A percentile compares a stretch with the other conserved stretches of the same genome.
Evolutionary conservation across 2,113 vertebrate species (phyloP).

Genomic region (Ceyx margarethae): DNA sequence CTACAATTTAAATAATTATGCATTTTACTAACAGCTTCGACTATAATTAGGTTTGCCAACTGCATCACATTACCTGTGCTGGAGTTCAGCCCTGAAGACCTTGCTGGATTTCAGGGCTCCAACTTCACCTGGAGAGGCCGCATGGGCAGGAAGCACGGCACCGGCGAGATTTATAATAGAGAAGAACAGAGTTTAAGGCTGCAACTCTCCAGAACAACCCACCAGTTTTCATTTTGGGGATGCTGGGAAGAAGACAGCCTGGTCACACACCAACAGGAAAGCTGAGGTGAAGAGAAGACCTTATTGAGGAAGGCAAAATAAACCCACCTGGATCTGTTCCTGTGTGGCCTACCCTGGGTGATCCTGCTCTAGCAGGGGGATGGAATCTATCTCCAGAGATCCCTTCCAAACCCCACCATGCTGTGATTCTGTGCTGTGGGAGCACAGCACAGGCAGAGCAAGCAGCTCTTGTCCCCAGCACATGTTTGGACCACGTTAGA

Average conservation of each 20-base stretch:
- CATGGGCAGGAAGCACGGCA: not conserved
- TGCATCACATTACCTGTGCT: slow-evolving; percentile 2
- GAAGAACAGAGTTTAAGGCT: not conserved
- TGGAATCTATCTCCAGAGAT: too few species aligned
- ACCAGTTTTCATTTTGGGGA: accelerated
- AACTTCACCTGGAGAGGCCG: not conserved
- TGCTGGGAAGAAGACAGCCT: not conserved
- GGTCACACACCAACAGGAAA: accelerated
- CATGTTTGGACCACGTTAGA: accelerated
- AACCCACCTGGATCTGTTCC: too few species aligned
- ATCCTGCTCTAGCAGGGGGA: too few species aligned
- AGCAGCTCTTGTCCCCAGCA: accelerated
- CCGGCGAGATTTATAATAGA: accelerated
- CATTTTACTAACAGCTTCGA: not conserved
- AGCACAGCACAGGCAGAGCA: not conserved
- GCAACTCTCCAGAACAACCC: not conserved
- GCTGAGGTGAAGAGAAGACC: not conserved
- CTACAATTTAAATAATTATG: slow-evolving; percentile 60
- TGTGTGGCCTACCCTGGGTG: too few species aligned
- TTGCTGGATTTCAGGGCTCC: not conserved
- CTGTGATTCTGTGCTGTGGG: not conserved
- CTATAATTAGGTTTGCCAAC: slow-evolving; percentile 47
- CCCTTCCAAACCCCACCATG: too few species aligned
- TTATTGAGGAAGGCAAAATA: not conserved
- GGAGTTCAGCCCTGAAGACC: not conserved